Base-by-base conservation (phyloP, 2,888 invertebrate genomes). In the Quadroppia sp. region DNA sequence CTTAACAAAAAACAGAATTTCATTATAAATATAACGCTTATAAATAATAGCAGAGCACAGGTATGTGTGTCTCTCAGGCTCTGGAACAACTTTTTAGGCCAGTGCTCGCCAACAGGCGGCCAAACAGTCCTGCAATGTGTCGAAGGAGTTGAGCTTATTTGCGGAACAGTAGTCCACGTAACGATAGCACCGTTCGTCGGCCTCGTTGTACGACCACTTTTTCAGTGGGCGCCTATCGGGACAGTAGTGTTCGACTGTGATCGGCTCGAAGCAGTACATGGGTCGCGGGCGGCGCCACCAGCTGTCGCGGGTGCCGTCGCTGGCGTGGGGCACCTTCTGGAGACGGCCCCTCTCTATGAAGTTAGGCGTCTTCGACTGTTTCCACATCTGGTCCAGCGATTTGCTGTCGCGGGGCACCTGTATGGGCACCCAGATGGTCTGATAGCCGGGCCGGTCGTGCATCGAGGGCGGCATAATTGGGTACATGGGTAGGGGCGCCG, bases 141-240 rank as follows among this genome's bases (percentile, higher is more conserved):
- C 28, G 25, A 59, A 59, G 9, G 56, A 59, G 15, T 59, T 59
- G 25, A n/a, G 20, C 25, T 59, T 59, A 28, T 17, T 9, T 9
- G 56, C 56, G 23, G 25, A 59, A 59, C 56, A 59, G 20, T 59
- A 59, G 25, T 59, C 56, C 7, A 59, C 4, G 25, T 59, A 59
- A 25, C 56, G 20, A 59, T 59, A 59, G 56, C 56, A 59, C 2
- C 56, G 56, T 4, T 25, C 25, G 15, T 59, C 56, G 4, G 25
- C 56, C 25, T 59, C 25, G 15, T 25, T 59, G 20, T 25, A 59
- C 7, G 56, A 23, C 56, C 56, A 59, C 56, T 25, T 20, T 15
- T 59, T 59, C 7, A 28, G 11, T 6, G 20, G 56, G 25, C 11
- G 23, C 6, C 56, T 17, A 59, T 59, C 56, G 6, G 11, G 7